Conservation (phyloP, 92 coral and sea anemone species). For the Siderastrea siderea region DNA sequence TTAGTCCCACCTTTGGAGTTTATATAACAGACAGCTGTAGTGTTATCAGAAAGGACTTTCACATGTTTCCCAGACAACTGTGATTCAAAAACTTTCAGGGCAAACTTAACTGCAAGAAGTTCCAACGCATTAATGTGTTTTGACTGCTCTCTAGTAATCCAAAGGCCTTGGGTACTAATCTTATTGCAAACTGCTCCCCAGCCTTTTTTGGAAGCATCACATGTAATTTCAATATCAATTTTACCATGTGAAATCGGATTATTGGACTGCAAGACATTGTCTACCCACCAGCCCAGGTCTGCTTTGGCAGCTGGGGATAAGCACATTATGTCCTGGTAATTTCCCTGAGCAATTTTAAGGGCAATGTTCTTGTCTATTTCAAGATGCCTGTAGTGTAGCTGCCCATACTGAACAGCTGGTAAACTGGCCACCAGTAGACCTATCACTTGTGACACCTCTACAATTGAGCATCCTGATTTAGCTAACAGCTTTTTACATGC, state of each 20-base stretch:
- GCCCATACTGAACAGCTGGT: slow-evolving; percentile 61
- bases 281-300: slow-evolving; percentile 47
- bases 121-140: slow-evolving; percentile 59
- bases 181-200: slow-evolving; percentile 55
- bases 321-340: slow-evolving; percentile 24
- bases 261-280: background rate
- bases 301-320: slow-evolving; percentile 40
- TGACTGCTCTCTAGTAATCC: slow-evolving; percentile 15
- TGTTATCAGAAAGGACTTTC: slow-evolving; percentile 49
- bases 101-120: slow-evolving; percentile 45
- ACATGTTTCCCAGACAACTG: slow-evolving; percentile 38
- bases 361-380: slow-evolving; percentile 58
- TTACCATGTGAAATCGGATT: slow-evolving; percentile 21
- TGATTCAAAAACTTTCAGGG: slow-evolving; percentile 42
- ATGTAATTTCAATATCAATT: slow-evolving; percentile 15
- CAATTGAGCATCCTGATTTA: slow-evolving; percentile 1
- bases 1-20: slow-evolving; percentile 43
- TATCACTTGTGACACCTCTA: slow-evolving; percentile 11
- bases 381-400: slow-evolving; percentile 41
- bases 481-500: slow-evolving; percentile 21
- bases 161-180: slow-evolving; percentile 34
- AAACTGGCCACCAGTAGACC: slow-evolving; percentile 53
- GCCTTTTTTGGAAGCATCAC: slow-evolving; percentile 57
- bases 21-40: slow-evolving; percentile 63
- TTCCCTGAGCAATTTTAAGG: slow-evolving; percentile 39